phyloP scores from a whole-genome alignment of 2,888 invertebrate species.

The Apotomis turbidana region DNA sequence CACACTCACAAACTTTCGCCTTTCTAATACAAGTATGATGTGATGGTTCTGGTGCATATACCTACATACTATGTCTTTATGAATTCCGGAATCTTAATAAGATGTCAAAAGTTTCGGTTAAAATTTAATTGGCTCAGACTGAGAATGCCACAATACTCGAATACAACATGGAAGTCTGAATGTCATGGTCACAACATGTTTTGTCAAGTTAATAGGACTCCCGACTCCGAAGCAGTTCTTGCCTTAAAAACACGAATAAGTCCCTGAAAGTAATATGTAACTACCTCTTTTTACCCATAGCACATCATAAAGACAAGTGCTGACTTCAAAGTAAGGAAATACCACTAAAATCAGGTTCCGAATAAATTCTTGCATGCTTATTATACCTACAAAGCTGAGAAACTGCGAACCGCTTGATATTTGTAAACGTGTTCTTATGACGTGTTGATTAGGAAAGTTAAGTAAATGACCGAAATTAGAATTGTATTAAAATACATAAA shows the following conservation, averaged over 20 bases:
- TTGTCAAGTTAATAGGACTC: conserved; percentile 28
- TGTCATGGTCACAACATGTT: conserved; percentile 14
- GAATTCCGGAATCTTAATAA: conserved; percentile 8
- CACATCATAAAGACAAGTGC: not conserved
- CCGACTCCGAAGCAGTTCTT: not conserved
- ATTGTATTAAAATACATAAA: too few relatives aligned
- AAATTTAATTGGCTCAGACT: conserved; percentile 8
- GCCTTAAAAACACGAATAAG: not conserved
- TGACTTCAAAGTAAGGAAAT: not conserved
- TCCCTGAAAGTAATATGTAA: not conserved
- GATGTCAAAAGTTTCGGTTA: not conserved
- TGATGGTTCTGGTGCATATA: not conserved
- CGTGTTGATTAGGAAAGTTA: too few relatives aligned
- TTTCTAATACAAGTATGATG: too few relatives aligned
- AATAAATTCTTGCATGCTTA: too few relatives aligned
- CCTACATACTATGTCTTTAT: not conserved
- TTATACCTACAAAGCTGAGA: too few relatives aligned
- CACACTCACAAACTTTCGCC: too few relatives aligned
- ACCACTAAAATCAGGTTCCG: not conserved
- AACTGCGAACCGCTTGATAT: too few relatives aligned
- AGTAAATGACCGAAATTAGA: too few relatives aligned
- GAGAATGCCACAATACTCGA: conserved; percentile 8
- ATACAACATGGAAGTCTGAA: conserved; percentile 9
- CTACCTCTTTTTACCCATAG: not conserved
- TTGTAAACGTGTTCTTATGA: too few relatives aligned